Percentiles rank a stretch among this genome's conserved stretches.
These are phyloP conservation scores for Amblyteles armatorius DNA, from an alignment of 2,888 invertebrate genomes.

Conservation along the genomic window DNA sequence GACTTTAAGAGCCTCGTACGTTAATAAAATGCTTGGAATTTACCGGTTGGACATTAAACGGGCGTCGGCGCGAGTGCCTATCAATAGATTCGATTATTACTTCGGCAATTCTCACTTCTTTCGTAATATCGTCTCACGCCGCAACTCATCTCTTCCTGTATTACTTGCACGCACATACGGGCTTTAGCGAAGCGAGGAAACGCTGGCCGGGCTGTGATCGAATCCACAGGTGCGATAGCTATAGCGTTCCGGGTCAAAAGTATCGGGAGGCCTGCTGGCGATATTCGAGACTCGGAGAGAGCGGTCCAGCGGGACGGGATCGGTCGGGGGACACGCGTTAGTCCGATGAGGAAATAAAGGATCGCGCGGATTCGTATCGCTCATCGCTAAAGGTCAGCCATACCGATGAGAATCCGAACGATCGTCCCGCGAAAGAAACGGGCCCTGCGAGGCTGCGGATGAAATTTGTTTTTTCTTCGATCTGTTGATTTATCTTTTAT, in stretches of 20 bases:
- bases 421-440: background rate
- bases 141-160: background rate
- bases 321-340: background rate
- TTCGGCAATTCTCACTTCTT: background rate
- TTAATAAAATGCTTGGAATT: background rate
- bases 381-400: constrained; percentile 34
- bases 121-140: background rate
- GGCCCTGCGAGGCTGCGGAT: too few species aligned
- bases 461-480: background rate
- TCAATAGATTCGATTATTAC: constrained; percentile 3
- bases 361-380: constrained; percentile 34
- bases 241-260: background rate
- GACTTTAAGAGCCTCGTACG: background rate
- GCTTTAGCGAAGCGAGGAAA: background rate
- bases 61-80: constrained; percentile 18
- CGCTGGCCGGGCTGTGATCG: background rate
- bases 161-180: background rate
- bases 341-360: constrained; percentile 59
- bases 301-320: constrained; percentile 1
- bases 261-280: constrained; percentile 2
- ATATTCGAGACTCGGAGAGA: constrained; percentile 5
- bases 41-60: background rate
- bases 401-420: background rate
- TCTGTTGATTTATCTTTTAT: background rate
- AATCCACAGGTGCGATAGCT: background rate